phyloP scores from a whole-genome alignment of 2,797 vertebrate species.

The Okamejei kenojei region DNA sequence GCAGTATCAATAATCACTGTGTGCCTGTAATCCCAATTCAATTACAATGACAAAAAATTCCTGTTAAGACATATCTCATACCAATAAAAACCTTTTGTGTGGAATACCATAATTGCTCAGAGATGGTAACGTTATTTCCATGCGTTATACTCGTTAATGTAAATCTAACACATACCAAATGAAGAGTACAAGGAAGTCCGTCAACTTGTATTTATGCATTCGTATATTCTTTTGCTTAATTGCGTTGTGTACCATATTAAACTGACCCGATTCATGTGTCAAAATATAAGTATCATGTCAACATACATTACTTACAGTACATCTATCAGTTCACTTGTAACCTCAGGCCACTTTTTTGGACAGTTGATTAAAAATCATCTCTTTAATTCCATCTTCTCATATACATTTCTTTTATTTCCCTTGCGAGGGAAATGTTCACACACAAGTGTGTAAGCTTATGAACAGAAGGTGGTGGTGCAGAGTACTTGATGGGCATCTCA shows the following conservation, averaged over 20 bases:
- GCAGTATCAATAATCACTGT: background rate
- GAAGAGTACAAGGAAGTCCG: background rate
- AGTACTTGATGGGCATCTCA: background rate
- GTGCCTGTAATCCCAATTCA: background rate
- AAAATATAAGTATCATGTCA: background rate
- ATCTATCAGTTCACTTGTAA: background rate
- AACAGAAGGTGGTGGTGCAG: background rate
- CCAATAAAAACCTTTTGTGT: background rate
- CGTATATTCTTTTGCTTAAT: background rate
- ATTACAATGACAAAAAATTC: background rate
- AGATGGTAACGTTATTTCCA: background rate
- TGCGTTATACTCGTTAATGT: background rate
- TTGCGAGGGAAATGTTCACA: background rate
- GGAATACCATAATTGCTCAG: background rate
- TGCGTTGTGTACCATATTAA: background rate
- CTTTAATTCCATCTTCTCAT: too few species aligned
- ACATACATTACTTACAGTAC: background rate
- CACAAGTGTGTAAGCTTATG: background rate
- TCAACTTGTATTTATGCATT: background rate
- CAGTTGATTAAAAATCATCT: background rate
- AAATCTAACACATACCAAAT: background rate
- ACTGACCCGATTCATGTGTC: background rate
- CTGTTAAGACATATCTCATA: background rate
- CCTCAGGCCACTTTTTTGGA: background rate
- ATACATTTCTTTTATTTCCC: too few species aligned